phyloP scores from a whole-genome alignment of 64 coral and sea anemone species.

The Anthopleura sola region DNA sequence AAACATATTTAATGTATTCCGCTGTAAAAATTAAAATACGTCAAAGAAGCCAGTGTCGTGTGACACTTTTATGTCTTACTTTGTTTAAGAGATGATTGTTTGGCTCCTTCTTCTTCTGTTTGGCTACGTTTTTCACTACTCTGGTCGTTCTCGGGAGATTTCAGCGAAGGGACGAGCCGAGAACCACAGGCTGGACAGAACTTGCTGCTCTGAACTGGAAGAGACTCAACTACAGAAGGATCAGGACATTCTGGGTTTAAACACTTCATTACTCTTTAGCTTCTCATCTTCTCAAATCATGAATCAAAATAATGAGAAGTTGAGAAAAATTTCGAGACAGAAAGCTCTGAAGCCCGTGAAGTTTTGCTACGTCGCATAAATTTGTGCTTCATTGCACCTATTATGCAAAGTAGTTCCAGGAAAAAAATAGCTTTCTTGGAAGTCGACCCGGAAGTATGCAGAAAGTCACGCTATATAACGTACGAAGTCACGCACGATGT shows the following conservation, averaged over 20 bases:
- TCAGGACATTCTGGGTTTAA: background rate
- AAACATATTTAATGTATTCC: background rate
- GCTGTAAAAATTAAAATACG: background rate
- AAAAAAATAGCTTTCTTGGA: background rate
- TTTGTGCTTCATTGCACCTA: constrained; percentile 2
- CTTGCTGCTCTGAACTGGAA: background rate
- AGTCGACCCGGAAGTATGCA: background rate
- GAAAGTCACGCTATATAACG: background rate
- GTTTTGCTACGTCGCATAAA: background rate
- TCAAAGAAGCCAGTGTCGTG: background rate
- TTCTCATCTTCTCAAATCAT: background rate
- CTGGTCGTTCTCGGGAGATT: background rate
- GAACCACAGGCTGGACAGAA: background rate
- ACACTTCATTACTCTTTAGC: background rate
- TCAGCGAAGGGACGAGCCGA: background rate
- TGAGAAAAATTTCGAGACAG: background rate
- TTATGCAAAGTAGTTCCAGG: background rate
- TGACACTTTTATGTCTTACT: too few species aligned
- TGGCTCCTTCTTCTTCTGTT: background rate
- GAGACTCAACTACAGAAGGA: background rate
- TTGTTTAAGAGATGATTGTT: background rate
- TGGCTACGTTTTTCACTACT: background rate
- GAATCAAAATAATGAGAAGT: background rate
- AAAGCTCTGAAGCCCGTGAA: too few species aligned
- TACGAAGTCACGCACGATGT: background rate